Percentiles rank a stretch among this genome's conserved stretches.
Conservation (phyloP, 2,797 vertebrate genomes). For the Erethizon dorsatum region DNA sequence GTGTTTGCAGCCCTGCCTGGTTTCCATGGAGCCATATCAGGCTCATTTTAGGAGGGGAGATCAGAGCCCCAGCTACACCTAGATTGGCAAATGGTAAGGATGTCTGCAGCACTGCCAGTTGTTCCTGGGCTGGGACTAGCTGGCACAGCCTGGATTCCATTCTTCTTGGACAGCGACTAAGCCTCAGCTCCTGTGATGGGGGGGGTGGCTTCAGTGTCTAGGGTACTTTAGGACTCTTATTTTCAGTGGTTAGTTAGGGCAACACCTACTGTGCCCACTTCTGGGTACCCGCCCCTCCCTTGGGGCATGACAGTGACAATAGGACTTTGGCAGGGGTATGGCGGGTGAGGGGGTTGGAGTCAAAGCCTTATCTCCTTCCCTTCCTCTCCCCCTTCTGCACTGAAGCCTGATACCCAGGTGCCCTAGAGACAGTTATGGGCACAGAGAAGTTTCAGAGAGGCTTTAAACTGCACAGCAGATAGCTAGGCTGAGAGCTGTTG, state of each 20-base stretch:
- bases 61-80: slow-evolving; percentile 27
- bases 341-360: neutral
- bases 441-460: slow-evolving; percentile 49
- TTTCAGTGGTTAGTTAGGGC: neutral
- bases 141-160: slow-evolving; percentile 56
- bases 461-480: slow-evolving; percentile 14
- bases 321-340: slow-evolving; percentile 45
- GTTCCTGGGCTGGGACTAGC: slow-evolving; percentile 40
- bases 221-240: slow-evolving; percentile 40
- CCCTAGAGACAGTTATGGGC: neutral
- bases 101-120: neutral
- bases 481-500: neutral
- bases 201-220: neutral
- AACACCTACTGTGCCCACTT: neutral
- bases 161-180: slow-evolving; percentile 68
- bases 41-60: neutral
- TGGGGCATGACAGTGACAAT: slow-evolving; percentile 13
- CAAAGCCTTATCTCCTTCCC: neutral
- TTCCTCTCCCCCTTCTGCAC: neutral
- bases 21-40: neutral
- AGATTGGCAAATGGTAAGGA: slow-evolving; percentile 45
- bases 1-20: neutral
- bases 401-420: neutral
- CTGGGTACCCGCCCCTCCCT: slow-evolving; percentile 14
- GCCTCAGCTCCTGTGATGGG: neutral